Percentiles rank a stretch among this genome's conserved stretches.
Conservation (phyloP, 2,113 vertebrate species). For the Monopterus albus region DNA sequence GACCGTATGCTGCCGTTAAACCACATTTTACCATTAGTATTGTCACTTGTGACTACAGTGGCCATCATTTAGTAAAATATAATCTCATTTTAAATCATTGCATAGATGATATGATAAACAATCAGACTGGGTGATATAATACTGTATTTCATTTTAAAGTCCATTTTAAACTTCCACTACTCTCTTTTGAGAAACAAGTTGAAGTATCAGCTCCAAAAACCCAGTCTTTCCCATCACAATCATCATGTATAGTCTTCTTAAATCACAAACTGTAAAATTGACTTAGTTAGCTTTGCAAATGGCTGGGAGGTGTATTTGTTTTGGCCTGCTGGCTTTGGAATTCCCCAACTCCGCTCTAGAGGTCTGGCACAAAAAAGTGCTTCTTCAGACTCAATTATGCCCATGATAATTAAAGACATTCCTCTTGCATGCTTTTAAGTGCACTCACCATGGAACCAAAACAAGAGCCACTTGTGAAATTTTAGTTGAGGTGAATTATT, state of each 20-base stretch:
- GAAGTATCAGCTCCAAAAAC: conserved; percentile 12
- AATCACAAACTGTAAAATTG: conserved; percentile 56
- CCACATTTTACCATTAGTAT: no score
- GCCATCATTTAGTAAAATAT: no score
- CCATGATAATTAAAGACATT: conserved; percentile 42
- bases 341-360: conserved; percentile 34
- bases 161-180: not conserved
- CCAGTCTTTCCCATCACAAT: not conserved
- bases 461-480: conserved; percentile 34
- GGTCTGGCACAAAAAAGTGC: conserved; percentile 31
- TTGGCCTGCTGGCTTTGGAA: conserved; percentile 51
- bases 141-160: no score
- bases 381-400: conserved; percentile 40
- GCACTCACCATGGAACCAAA: not conserved
- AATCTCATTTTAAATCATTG: not conserved
- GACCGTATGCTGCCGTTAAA: no score
- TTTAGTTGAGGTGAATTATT: conserved; percentile 14
- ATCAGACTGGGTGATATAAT: not conserved
- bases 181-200: conserved; percentile 6
- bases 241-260: conserved; percentile 28
- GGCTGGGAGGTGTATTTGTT: conserved; percentile 46
- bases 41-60: no score
- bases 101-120: not conserved
- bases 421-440: conserved; percentile 18
- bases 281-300: conserved; percentile 44